Conservation (phyloP, 2,113 vertebrate genomes). For the Fulmarus glacialis region DNA sequence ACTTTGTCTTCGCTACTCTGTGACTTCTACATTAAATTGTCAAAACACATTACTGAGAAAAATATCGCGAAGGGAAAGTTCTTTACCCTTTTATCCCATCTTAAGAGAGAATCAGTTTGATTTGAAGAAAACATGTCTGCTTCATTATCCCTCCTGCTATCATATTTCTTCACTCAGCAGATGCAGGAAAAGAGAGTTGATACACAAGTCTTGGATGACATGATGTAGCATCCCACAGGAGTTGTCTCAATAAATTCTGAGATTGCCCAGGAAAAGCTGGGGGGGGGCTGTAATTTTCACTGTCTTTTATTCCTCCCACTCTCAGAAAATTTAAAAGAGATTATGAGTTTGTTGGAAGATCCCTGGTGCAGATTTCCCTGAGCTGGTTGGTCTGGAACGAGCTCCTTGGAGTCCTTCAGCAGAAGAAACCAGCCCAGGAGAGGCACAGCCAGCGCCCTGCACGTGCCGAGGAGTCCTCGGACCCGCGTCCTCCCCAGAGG, state of each 20-base stretch:
- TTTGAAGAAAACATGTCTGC: constrained; percentile 23
- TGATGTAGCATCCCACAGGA: constrained; percentile 42
- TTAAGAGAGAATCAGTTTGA: neutral
- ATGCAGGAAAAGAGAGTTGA: neutral
- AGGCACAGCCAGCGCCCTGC: rapidly evolving
- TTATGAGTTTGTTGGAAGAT: neutral
- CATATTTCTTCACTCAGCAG: constrained; percentile 29
- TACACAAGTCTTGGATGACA: neutral
- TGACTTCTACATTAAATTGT: constrained; percentile 74
- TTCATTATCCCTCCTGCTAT: constrained; percentile 35
- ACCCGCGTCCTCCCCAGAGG: too few species aligned
- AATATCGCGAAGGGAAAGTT: constrained; percentile 17
- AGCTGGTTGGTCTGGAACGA: neutral
- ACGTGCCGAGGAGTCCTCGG: rapidly evolving
- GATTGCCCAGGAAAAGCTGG: neutral
- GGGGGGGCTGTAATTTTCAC: neutral
- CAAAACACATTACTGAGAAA: constrained; percentile 63
- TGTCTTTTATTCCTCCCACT: constrained; percentile 51
- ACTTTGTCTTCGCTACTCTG: constrained; percentile 59
- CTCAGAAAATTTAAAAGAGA: neutral
- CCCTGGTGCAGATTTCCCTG: neutral
- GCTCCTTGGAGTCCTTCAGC: neutral
- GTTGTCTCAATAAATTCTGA: constrained; percentile 15
- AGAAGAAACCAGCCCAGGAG: neutral
- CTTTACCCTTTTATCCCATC: constrained; percentile 40